These are phyloP conservation scores for Liposcelis brunnea DNA, from an alignment of 2,888 invertebrate species.

Conservation along the genomic window DNA sequence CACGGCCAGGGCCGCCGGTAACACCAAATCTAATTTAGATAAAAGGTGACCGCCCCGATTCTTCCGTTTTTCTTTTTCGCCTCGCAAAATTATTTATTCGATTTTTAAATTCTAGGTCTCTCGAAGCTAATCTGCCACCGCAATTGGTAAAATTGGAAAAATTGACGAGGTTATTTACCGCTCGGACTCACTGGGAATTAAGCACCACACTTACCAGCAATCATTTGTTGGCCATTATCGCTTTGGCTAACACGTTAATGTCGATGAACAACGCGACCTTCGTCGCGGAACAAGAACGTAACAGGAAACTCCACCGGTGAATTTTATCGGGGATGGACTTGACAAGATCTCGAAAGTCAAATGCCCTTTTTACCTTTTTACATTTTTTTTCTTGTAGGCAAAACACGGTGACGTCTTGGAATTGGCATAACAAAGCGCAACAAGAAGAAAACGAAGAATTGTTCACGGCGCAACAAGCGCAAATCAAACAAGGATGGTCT, in stretches of 20 bases:
- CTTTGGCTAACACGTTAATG: slow-evolving; percentile 92
- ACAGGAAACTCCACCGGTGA: slow-evolving; percentile 55
- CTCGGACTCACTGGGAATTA: slow-evolving; percentile 87
- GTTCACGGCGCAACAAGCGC: slow-evolving; percentile 70
- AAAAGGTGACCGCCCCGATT: slow-evolving; percentile 15
- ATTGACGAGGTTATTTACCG: slow-evolving; percentile 64
- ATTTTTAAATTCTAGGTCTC: too few species aligned
- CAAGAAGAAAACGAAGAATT: slow-evolving; percentile 46
- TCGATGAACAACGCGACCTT: slow-evolving; percentile 94
- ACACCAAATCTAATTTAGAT: slow-evolving; percentile 14
- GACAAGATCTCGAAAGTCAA: too few species aligned
- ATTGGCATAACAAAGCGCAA: slow-evolving; percentile 36
- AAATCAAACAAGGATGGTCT: slow-evolving; percentile 96
- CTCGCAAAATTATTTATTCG: too few species aligned
- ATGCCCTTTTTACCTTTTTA: not conserved
- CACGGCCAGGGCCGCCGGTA: slow-evolving; percentile 11
- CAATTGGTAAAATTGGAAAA: slow-evolving; percentile 60
- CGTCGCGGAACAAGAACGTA: slow-evolving; percentile 70
- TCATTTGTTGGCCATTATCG: slow-evolving; percentile 85
- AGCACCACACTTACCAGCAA: slow-evolving; percentile 90
- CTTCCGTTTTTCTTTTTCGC: too few species aligned
- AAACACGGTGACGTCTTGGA: slow-evolving; percentile 16
- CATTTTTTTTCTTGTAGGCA: slow-evolving; percentile 17
- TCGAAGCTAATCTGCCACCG: slow-evolving; percentile 36
- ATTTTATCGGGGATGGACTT: not conserved